phyloP scores from a whole-genome alignment of 2,888 invertebrate genomes.

The Brassicogethes aeneus region DNA sequence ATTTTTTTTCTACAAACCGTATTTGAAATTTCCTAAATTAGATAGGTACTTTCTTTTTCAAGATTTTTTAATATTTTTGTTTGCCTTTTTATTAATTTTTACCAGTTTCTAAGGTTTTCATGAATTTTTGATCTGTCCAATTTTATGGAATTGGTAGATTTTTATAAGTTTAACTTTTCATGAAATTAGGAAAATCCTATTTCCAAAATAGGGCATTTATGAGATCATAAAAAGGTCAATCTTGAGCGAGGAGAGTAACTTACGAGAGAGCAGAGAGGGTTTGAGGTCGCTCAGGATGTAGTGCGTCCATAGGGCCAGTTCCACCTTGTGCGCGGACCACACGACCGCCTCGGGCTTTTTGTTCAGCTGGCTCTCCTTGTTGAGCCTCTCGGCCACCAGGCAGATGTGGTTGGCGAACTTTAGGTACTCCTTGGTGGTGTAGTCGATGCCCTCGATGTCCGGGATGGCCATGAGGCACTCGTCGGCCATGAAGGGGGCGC shows the following conservation, averaged over 20 bases:
- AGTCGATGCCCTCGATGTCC: slow-evolving; percentile 92
- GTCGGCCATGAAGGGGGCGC: slow-evolving; percentile 98
- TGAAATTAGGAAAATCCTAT: too few relatives aligned
- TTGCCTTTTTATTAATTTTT: too few relatives aligned
- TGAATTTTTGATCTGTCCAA: too few relatives aligned
- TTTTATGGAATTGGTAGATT: too few relatives aligned
- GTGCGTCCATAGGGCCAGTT: slow-evolving; percentile 90
- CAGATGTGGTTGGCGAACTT: slow-evolving; percentile 88
- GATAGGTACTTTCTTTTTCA: too few relatives aligned
- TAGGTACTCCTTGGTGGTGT: slow-evolving; percentile 93
- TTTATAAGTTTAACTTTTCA: too few relatives aligned
- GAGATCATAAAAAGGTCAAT: too few relatives aligned
- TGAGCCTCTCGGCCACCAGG: slow-evolving; percentile 74
- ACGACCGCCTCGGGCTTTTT: slow-evolving; percentile 24
- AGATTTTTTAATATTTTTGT: too few relatives aligned
- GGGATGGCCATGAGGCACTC: slow-evolving; percentile 93
- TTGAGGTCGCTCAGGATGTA: slow-evolving; percentile 77
- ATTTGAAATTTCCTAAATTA: too few relatives aligned
- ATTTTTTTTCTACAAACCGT: too few relatives aligned
- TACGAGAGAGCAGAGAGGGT: slow-evolving; percentile 74
- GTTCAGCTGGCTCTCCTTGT: slow-evolving; percentile 46
- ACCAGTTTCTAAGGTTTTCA: too few relatives aligned
- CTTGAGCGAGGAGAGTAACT: slow-evolving; percentile 34
- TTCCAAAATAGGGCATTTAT: too few relatives aligned
- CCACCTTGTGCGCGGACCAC: slow-evolving; percentile 71